Evolutionary conservation across 2,113 vertebrate species (phyloP), one percentile per base, ranked within the genome.

Genomic region (Typhlomys cinereus): DNA sequence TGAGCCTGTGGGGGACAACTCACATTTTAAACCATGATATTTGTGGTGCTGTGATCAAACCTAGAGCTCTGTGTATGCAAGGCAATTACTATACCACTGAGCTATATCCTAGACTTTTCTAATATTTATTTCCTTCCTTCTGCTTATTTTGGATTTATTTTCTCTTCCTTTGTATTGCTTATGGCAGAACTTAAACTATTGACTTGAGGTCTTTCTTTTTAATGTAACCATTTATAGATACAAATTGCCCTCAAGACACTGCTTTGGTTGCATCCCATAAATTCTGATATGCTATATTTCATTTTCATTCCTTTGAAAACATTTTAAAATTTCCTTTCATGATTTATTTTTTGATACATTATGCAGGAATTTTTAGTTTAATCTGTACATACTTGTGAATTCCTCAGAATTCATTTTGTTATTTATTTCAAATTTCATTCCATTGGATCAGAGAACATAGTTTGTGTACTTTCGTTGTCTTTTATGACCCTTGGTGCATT

Each of bases 241-340:
- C 23, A 82, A 61, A 75, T 75, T 75, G 70, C 61, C 52, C 71
- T 78, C 44, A 31, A 61, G 82, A 4, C 1, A 78, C 67, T 93
- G 54, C 46, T 90, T 93, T 87, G 62, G 15, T 29, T 87, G 78
- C 27, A 71, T 57, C 46, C 13, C 46, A 62, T 61, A 79, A 81
- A 41, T 48, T 75, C 50, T 78, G 52, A 14, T 39, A 34, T 70
- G 34, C 67, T 44, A 29, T 79, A 25, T 90, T 85, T 88, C 17
- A 90, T 93, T 87, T 90, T 76, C 41, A 78, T 78, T 84, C 6
- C 74, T 36, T 84, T 62, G 41, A 93, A 66, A 93, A 66, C 44
- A 91, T 79, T 64, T 76, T 73, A 48, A 64, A 74, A 52, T 44
- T 89, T 76, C n/a, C n/a, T 31, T 59, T 78, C 84, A 54, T 85